Evolutionary conservation across 2,113 vertebrate species (phyloP), one percentile per base, ranked within the genome.

Genomic region (Siphamia tubifer): DNA sequence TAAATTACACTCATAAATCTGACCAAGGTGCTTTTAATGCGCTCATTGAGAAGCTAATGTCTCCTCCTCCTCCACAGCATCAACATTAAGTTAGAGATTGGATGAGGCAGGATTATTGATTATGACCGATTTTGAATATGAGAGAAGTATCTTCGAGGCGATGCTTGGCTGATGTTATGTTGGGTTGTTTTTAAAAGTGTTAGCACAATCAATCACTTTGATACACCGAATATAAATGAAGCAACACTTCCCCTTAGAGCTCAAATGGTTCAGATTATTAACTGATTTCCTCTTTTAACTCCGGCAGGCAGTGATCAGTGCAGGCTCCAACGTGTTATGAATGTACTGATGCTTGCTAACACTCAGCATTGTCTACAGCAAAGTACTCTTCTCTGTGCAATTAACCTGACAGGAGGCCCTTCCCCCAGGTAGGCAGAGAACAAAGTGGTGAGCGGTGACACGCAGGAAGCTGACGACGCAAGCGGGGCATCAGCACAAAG

Each of bases 1-100:
- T 57, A 72, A 81, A 86, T 88, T 75, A 73, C 75, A 44, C 49
- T 51, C 70, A 72, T 86, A 83, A 86, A 86, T 88, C 81, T 83
- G 82, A 64, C 57, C 68, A 23, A 45, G 77, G 52, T 78, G 61
- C 48, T 71, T 49, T 57, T 79, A 70, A 83, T 83, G 68, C 19
- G 36, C 60, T 74, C 57, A 65, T 54, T 53, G 31, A 48, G 51
- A 56, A 81, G 56, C 53, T 77, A 71, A 84, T 74, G 62, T 70
- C 56, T 55, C 36, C 35, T 69, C 57, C 40, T 56, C 28, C 19
- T 80, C 19, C 9, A 4, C 16, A n/a, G 40, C 11, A 51, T 52
- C 48, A 60, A 36, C 54, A 64, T 52, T 39, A 66, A 58, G 21
- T 45, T 15, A 20, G 20, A 48, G 47, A 69, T 44, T 61, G 34